Conservation (phyloP, 2,113 vertebrate species). For the Natator depressus region DNA sequence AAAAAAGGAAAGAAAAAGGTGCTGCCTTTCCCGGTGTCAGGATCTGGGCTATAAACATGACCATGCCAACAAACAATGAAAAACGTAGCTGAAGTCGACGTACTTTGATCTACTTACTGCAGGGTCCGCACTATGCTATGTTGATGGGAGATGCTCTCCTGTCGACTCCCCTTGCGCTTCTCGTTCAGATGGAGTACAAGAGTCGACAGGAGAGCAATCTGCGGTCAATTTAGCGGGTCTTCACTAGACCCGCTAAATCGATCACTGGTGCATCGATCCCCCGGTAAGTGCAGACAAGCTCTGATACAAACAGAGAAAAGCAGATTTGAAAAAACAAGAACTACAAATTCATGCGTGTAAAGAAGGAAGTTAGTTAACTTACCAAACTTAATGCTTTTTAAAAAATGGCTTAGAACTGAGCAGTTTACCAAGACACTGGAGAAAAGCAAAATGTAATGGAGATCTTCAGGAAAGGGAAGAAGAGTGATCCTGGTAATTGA, state of each 20-base stretch:
- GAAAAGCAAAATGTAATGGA: neutral
- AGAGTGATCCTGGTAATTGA: slow-evolving; percentile 35
- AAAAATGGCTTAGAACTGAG: neutral
- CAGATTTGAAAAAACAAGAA: neutral
- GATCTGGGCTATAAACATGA: neutral
- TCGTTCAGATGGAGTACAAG: no score
- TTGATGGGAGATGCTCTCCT: no score
- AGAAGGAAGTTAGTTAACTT: slow-evolving; percentile 8
- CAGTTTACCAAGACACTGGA: neutral
- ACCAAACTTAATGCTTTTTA: neutral
- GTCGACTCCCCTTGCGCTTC: no score
- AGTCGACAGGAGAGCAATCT: no score
- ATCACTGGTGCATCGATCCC: no score
- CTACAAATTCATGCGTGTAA: neutral
- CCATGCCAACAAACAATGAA: neutral
- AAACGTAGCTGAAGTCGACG: no score
- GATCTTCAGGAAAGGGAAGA: neutral
- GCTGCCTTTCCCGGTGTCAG: neutral
- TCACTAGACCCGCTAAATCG: no score
- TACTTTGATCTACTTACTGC: no score
- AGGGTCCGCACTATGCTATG: no score
- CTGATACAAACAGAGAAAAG: neutral
- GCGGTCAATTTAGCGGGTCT: no score
- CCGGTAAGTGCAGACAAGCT: no score
- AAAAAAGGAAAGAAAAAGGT: neutral